phyloP scores from a whole-genome alignment of 2,888 invertebrate genomes.

The Atethmia centrago region DNA sequence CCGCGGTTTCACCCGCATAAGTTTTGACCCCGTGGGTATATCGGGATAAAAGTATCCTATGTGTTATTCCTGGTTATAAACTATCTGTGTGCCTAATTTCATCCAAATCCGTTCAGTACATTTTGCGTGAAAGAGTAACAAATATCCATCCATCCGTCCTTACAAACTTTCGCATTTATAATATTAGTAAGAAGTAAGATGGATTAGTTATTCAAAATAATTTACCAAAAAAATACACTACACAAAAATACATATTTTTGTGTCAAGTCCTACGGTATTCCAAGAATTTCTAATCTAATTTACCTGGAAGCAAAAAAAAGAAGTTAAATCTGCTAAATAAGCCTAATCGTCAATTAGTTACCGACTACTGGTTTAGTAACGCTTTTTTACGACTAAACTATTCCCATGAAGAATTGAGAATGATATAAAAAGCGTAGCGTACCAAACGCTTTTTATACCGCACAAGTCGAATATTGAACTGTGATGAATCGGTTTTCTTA shows the following conservation, averaged over 20 bases:
- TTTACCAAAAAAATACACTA: not conserved
- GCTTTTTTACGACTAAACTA: slow-evolving; percentile 25
- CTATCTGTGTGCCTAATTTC: too few relatives aligned
- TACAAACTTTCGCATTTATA: too few relatives aligned
- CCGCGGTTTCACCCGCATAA: too few relatives aligned
- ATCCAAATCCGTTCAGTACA: too few relatives aligned
- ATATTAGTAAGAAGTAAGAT: too few relatives aligned
- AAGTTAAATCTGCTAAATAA: slow-evolving; percentile 17
- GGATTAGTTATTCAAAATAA: not conserved
- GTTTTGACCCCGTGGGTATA: too few relatives aligned
- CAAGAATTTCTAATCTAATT: slow-evolving; percentile 22
- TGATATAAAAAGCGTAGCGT: slow-evolving; percentile 33
- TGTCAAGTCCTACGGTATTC: not conserved
- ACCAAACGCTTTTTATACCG: slow-evolving; percentile 9
- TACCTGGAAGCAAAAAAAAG: not conserved
- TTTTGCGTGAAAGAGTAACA: too few relatives aligned
- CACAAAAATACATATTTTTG: not conserved
- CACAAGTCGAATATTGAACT: slow-evolving; percentile 27
- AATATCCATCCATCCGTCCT: too few relatives aligned
- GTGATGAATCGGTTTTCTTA: slow-evolving; percentile 30
- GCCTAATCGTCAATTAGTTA: slow-evolving; percentile 16
- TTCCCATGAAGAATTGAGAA: slow-evolving; percentile 40
- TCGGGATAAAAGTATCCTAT: too few relatives aligned
- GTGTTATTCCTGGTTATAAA: too few relatives aligned
- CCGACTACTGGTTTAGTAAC: slow-evolving; percentile 4